A percentile compares a stretch with the other conserved stretches of the same genome.
These are phyloP conservation scores for Amphipyra tragopoginis DNA, from an alignment of 2,888 invertebrate genomes.

Conservation along the genomic window DNA sequence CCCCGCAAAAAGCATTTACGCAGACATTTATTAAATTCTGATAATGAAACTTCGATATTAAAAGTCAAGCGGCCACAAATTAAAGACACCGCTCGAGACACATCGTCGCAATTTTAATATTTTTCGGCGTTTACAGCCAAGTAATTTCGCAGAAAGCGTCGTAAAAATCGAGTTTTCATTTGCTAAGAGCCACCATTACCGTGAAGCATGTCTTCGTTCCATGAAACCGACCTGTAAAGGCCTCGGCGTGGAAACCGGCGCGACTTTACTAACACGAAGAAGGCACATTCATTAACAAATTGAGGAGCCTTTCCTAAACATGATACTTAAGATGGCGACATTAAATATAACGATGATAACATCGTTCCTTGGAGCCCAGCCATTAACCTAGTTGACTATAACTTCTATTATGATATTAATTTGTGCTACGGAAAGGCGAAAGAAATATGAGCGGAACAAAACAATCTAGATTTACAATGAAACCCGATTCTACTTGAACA, in stretches of 20 bases:
- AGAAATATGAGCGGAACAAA: constrained; percentile 77
- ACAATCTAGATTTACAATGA: constrained; percentile 84
- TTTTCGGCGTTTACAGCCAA: constrained; percentile 64
- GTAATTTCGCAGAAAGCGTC: constrained; percentile 80
- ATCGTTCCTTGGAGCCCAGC: constrained; percentile 20
- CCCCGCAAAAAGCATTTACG: constrained; percentile 10
- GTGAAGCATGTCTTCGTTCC: constrained; percentile 71
- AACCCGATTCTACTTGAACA: constrained; percentile 77
- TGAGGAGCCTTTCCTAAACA: constrained; percentile 54
- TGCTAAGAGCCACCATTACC: constrained; percentile 80
- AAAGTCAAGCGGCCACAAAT: constrained; percentile 51
- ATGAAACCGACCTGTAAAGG: constrained; percentile 70
- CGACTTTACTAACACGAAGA: constrained; percentile 43
- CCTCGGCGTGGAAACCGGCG: constrained; percentile 36
- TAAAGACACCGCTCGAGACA: constrained; percentile 50
- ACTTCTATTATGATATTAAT: constrained; percentile 47
- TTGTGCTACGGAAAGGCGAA: constrained; percentile 60
- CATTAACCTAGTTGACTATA: constrained; percentile 42
- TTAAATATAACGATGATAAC: constrained; percentile 30
- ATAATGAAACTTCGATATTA: constrained; percentile 50
- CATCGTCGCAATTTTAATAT: constrained; percentile 65
- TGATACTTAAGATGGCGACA: constrained; percentile 34
- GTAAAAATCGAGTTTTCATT: constrained; percentile 85
- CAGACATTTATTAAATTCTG: constrained; percentile 33
- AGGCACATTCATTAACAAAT: constrained; percentile 59